Evolutionary conservation across 1,140 invertebrate species (phyloP), one percentile per base, ranked within the genome.

Genomic region (Protaetia brevitarsis): DNA sequence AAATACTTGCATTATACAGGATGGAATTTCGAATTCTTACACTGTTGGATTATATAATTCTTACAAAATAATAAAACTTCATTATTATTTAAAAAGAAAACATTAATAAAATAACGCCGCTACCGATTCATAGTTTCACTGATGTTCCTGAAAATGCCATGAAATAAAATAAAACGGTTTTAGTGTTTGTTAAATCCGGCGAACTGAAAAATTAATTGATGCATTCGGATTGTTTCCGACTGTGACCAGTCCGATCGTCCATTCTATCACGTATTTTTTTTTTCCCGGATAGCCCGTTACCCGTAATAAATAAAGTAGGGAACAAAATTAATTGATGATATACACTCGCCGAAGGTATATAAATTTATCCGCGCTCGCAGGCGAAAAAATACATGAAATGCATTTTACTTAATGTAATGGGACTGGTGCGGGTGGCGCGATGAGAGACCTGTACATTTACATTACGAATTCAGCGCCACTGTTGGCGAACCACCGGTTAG

Each of bases 151-250:
- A n/a, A n/a, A n/a, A n/a, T n/a, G n/a, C n/a, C n/a, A 51, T 59
- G 30, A 29, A 59, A 59, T 31, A 59, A 59, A 59, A 59, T 31
- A 51, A 51, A n/a, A n/a, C 41, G 41, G 19, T n/a, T 51, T 51
- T 51, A 51, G 41, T 31, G 29, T 59, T 29, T n/a, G n/a, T n/a
- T n/a, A 59, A 59, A 59, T 59, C 30, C 57, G 57, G 13, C 13
- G 57, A 59, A 29, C 57, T 59, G 57, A 59, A 59, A 59, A 59
- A 29, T 59, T 59, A 59, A 59, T 59, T 59, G 57, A 59, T 59
- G 57, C 57, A 59, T 59, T 59, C 30, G 57, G 29, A 59, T 59
- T 59, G 57, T 59, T 59, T 31, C 57, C n/a, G n/a, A n/a, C n/a
- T n/a, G n/a, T n/a, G 29, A 59, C 29, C 19, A n/a, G n/a, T n/a